Percentiles rank a stretch among this genome's conserved stretches.
Conservation (phyloP, 2,797 vertebrate species). For the Erpetoichthys calabaricus region DNA sequence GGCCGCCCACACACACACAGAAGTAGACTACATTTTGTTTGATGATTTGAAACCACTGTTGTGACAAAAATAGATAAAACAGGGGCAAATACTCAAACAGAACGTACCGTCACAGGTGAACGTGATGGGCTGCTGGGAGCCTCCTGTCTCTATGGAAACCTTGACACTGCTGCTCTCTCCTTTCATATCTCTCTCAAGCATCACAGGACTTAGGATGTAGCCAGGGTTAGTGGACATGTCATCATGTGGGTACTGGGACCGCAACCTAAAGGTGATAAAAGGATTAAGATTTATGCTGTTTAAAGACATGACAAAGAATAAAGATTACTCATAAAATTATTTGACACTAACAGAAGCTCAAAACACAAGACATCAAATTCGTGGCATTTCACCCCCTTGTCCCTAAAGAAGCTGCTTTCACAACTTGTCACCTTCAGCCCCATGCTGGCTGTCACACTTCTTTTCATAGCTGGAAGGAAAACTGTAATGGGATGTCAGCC, state of each 20-base stretch:
- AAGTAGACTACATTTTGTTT: too few species aligned
- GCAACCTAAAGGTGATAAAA: conserved; percentile 47
- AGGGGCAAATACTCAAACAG: conserved; percentile 4
- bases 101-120: conserved; percentile 92
- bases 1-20: too few species aligned
- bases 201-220: conserved; percentile 78
- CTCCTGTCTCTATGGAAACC: conserved; percentile 89
- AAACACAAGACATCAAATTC: background rate
- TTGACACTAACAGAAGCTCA: background rate
- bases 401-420: background rate
- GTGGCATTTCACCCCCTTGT: too few species aligned
- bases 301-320: background rate
- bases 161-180: conserved; percentile 78
- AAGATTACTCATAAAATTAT: background rate
- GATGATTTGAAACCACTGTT: too few species aligned
- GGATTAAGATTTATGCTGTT: background rate
- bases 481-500: too few species aligned
- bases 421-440: conserved; percentile 13
- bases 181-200: conserved; percentile 59
- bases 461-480: too few species aligned
- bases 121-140: conserved; percentile 86
- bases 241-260: conserved; percentile 57
- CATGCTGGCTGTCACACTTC: conserved; percentile 3
- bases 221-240: conserved; percentile 69
- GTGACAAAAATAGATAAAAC: too few species aligned